Evolutionary conservation across 2,797 vertebrate species (phyloP).

Genomic region (Pangasius krempfi): DNA sequence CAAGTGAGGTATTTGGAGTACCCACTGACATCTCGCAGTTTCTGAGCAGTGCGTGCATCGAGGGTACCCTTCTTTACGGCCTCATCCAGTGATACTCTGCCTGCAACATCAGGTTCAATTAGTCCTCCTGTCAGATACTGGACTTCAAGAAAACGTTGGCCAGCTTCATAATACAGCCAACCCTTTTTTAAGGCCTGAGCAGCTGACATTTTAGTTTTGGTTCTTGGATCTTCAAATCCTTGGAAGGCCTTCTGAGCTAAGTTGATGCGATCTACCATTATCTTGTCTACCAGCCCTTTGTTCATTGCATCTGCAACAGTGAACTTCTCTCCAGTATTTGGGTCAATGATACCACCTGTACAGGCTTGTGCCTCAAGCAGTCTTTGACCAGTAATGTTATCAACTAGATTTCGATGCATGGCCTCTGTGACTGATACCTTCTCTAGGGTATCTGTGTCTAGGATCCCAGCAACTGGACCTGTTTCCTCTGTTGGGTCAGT

Average conservation of each 20-base stretch:
- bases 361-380: slow-evolving; percentile 95
- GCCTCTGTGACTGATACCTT: slow-evolving; percentile 96
- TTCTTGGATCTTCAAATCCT: slow-evolving; percentile 96
- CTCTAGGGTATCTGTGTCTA: slow-evolving; percentile 96
- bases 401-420: slow-evolving; percentile 93
- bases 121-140: slow-evolving; percentile 96
- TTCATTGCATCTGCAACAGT: slow-evolving; percentile 84
- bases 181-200: slow-evolving; percentile 98
- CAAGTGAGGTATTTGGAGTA: slow-evolving; percentile 98
- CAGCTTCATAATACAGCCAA: slow-evolving; percentile 96
- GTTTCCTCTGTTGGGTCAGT: slow-evolving; percentile 92
- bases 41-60: slow-evolving; percentile 91
- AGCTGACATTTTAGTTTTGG: slow-evolving; percentile 96
- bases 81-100: slow-evolving; percentile 88
- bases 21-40: slow-evolving; percentile 88
- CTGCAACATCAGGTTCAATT: slow-evolving; percentile 84
- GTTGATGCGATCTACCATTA: slow-evolving; percentile 97
- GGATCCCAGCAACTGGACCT: slow-evolving; percentile 90
- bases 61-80: slow-evolving; percentile 90
- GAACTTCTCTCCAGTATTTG: slow-evolving; percentile 87
- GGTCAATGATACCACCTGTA: slow-evolving; percentile 95
- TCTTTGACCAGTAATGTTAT: slow-evolving; percentile 96
- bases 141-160: slow-evolving; percentile 95
- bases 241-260: slow-evolving; percentile 95
- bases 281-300: slow-evolving; percentile 92